Conservation (phyloP, 2,113 vertebrate genomes). For the Hucho hucho region DNA sequence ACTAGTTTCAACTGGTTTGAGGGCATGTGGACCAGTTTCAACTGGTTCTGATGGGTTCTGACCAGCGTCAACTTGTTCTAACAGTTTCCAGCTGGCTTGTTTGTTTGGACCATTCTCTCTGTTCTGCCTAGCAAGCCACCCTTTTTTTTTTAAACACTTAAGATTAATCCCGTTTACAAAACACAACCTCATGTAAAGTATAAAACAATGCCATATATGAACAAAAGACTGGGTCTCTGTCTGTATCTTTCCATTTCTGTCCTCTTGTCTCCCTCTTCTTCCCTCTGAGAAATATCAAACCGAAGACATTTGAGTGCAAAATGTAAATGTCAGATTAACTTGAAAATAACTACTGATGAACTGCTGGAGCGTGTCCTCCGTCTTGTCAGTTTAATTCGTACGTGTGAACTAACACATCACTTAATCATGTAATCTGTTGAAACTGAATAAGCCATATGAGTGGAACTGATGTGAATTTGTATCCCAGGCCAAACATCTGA, state of each 20-base stretch:
- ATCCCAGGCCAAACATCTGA: slow-evolving; percentile 1
- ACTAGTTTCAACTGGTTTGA: too few relatives aligned
- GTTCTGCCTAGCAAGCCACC: slow-evolving; percentile 45
- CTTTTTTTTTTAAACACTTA: slow-evolving; percentile 51
- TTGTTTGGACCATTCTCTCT: slow-evolving; percentile 62
- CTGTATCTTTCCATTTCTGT: slow-evolving; percentile 8
- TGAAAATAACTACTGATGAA: neutral
- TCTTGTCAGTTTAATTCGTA: neutral
- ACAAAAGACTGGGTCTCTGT: slow-evolving; percentile 51
- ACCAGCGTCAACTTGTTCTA: neutral
- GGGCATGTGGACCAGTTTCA: too few relatives aligned
- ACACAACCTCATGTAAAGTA: slow-evolving; percentile 75
- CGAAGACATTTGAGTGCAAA: neutral
- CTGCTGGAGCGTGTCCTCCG: neutral
- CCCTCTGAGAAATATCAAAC: neutral
- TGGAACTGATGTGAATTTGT: slow-evolving; percentile 16
- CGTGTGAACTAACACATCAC: slow-evolving; percentile 11
- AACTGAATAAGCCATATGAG: slow-evolving; percentile 50
- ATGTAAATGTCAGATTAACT: neutral
- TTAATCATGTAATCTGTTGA: slow-evolving; percentile 16
- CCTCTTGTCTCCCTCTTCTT: slow-evolving; percentile 2
- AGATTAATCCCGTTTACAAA: slow-evolving; percentile 62
- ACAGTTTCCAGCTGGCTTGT: neutral
- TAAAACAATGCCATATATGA: slow-evolving; percentile 70
- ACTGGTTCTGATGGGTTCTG: neutral